Evolutionary conservation across 2,888 invertebrate species (phyloP).

Genomic region (Drosophila formosana): DNA sequence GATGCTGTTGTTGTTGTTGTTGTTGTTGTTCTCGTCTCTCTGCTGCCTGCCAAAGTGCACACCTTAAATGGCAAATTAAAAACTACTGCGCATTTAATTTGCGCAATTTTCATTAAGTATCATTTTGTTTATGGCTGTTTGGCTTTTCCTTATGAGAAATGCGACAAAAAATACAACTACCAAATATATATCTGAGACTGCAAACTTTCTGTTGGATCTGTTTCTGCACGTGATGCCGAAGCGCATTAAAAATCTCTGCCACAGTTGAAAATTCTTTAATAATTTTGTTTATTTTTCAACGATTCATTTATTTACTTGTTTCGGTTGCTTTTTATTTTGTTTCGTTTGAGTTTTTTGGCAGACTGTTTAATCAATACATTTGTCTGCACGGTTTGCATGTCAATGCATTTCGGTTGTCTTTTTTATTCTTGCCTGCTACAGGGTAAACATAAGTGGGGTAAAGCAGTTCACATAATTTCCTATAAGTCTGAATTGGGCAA

Average conservation of each 20-base stretch:
- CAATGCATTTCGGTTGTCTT: conserved; percentile 60
- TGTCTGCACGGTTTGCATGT: conserved; percentile 68
- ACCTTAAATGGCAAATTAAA: conserved; percentile 76
- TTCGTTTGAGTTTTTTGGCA: conserved; percentile 17
- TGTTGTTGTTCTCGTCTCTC: background rate
- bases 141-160: background rate
- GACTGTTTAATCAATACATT: conserved; percentile 74
- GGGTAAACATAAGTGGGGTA: background rate
- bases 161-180: conserved; percentile 24
- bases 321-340: conserved; percentile 15
- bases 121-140: conserved; percentile 14
- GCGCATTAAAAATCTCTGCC: conserved; percentile 34
- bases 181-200: conserved; percentile 11
- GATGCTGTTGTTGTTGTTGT: too few relatives aligned
- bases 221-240: conserved; percentile 38
- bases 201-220: conserved; percentile 27
- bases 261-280: conserved; percentile 33
- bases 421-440: conserved; percentile 13
- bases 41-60: conserved; percentile 28
- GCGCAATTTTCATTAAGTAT: conserved; percentile 45
- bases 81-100: conserved; percentile 68
- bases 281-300: conserved; percentile 10
- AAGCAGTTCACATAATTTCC: too few relatives aligned
- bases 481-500: too few relatives aligned
- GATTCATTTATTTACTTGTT: conserved; percentile 43